phyloP scores from a whole-genome alignment of 2,113 vertebrate genomes.

The Recurvirostra avosetta region DNA sequence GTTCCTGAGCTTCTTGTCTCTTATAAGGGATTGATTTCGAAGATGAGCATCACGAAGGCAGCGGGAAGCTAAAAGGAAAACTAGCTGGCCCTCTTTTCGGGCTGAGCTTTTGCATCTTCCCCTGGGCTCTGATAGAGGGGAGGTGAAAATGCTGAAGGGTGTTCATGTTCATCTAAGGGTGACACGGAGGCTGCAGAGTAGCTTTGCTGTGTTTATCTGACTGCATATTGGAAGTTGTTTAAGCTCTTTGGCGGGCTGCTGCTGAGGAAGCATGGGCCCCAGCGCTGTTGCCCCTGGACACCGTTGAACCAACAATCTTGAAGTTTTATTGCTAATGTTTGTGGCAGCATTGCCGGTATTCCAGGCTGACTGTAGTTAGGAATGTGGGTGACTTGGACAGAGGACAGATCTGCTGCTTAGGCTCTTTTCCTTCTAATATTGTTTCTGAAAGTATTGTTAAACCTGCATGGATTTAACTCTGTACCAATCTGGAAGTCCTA shows the following conservation, averaged over 20 bases:
- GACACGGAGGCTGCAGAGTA: neutral
- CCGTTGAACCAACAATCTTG: conserved; percentile 24
- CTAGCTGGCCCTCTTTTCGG: neutral
- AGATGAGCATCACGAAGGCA: neutral
- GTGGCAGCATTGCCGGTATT: neutral
- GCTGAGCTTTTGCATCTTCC: neutral
- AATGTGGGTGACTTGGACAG: neutral
- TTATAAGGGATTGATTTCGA: neutral
- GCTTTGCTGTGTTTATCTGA: neutral
- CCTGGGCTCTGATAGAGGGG: neutral
- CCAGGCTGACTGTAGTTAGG: neutral
- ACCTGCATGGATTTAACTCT: neutral
- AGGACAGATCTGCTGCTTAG: neutral
- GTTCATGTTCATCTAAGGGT: neutral
- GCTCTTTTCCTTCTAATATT: neutral
- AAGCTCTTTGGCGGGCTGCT: neutral
- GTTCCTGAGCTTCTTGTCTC: neutral
- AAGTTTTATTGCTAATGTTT: conserved; percentile 38
- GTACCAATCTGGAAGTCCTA: neutral
- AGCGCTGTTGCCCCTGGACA: conserved; percentile 35
- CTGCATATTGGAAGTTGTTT: neutral
- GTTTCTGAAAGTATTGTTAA: neutral
- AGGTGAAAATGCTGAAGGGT: neutral
- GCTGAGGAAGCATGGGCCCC: conserved; percentile 25
- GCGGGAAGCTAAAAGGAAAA: neutral